Conservation (phyloP, 2,113 vertebrate species). For the Corydoras maculifer region DNA sequence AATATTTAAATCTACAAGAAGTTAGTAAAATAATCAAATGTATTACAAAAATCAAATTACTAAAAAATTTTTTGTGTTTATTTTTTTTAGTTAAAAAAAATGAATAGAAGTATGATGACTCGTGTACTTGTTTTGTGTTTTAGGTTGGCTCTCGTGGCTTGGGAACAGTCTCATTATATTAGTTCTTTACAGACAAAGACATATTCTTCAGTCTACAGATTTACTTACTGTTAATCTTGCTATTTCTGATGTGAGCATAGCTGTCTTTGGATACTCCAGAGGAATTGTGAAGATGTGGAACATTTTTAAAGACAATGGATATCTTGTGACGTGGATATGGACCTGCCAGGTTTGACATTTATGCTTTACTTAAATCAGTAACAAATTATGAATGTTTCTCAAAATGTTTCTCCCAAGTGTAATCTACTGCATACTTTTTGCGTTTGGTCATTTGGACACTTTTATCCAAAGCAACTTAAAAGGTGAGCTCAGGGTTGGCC, state of each 20-base stretch:
- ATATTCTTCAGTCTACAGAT: conserved; percentile 60
- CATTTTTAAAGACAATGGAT: conserved; percentile 63
- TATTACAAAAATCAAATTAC: too few relatives aligned
- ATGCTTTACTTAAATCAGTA: too few relatives aligned
- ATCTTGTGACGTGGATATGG: conserved; percentile 63
- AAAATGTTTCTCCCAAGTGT: too few relatives aligned
- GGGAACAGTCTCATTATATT: conserved; percentile 68
- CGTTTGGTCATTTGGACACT: too few relatives aligned
- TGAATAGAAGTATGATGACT: neutral
- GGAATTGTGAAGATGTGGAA: conserved; percentile 68
- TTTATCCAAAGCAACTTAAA: too few relatives aligned
- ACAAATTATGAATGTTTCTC: too few relatives aligned
- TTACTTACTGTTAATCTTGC: conserved; percentile 67
- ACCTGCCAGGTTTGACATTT: conserved; percentile 58
- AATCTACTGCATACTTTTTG: too few relatives aligned
- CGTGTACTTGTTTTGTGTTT: conserved; percentile 15
- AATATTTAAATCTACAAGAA: too few relatives aligned
- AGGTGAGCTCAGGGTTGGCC: too few relatives aligned
- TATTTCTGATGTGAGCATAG: conserved; percentile 61
- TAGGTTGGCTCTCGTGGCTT: conserved; percentile 69
- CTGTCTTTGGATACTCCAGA: conserved; percentile 63
- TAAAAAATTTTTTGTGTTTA: too few relatives aligned
- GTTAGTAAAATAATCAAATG: too few relatives aligned
- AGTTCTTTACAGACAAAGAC: conserved; percentile 63
- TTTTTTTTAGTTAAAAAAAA: too few relatives aligned